Conservation (phyloP, 2,113 vertebrate species). For the Heteronetta atricapilla region DNA sequence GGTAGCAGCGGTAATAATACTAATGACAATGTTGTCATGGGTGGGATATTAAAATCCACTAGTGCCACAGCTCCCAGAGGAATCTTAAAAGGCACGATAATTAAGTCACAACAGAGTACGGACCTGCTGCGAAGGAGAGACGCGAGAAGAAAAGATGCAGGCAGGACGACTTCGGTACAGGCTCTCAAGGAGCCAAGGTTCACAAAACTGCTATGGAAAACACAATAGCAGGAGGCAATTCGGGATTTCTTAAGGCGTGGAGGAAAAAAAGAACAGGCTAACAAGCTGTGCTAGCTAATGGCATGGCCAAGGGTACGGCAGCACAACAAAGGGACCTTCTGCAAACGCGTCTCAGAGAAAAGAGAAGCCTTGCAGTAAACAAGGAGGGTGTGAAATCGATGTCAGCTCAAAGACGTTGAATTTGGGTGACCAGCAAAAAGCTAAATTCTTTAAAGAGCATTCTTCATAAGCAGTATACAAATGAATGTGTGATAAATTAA, state of each 20-base stretch:
- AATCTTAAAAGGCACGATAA: conserved; percentile 15
- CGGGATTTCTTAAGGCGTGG: not conserved
- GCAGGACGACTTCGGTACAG: not conserved
- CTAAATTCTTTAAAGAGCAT: not conserved
- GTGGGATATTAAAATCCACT: conserved; percentile 36
- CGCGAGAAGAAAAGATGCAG: conserved; percentile 5
- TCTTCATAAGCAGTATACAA: conserved; percentile 1
- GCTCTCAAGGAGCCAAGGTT: not conserved
- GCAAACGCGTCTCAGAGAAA: not conserved
- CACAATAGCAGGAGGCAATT: not conserved
- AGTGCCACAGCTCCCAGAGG: not conserved
- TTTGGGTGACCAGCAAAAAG: not conserved
- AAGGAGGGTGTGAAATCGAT: not conserved
- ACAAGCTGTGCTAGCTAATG: not conserved
- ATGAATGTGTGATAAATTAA: conserved; percentile 42
- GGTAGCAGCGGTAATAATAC: not conserved
- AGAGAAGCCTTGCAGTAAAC: not conserved
- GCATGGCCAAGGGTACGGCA: not conserved
- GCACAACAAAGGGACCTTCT: not conserved
- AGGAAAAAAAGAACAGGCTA: not conserved
- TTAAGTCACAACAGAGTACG: conserved; percentile 24
- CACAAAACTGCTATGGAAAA: not conserved
- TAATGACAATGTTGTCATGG: conserved; percentile 8
- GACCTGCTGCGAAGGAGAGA: not conserved
- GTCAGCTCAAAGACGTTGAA: not conserved